Base-by-base conservation (phyloP, 2,888 invertebrate species). In the Andrena chrysosceles region DNA sequence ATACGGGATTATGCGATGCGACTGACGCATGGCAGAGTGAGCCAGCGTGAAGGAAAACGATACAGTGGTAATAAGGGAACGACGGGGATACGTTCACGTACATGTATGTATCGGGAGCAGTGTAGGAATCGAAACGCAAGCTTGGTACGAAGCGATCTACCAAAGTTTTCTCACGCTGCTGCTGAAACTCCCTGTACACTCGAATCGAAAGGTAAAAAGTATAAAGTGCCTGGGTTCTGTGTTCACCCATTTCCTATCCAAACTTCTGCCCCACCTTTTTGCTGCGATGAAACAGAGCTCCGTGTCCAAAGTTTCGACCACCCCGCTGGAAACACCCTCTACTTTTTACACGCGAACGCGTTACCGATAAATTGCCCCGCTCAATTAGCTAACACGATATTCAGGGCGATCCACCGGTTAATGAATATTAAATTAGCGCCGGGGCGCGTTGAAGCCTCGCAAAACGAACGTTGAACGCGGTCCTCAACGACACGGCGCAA, bases 371-470 rank as follows among this genome's bases (percentile, higher is more conserved):
- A 26, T 66, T 60, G 16, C 16, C n/a, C 16, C 49, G 16, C 48
- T 48, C 70, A 71, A 77, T 71, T 48, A 70, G 48, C 29, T 71
- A 62, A 71, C 66, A 48, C 62, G 70, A 20, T 23, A 42, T 67
- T 26, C 52, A 23, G n/a, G 13, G 59, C 49, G 69, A 67, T 29
- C 52, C 69, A 13, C 26, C 35, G 70, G 33, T 67, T 82, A 76
- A 81, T 71, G 82, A 75, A 81, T 81, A 82, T 81, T 62, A 71
- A 75, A 82, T 82, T 82, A 82, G 26, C 68, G 16, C 49, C 52
- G n/a, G 23, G 49, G 62, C 29, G 66, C 69, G 60, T 56, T 59
- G 66, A 56, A 52, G 72, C 72, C 4, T 63, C 26, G 68, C 26
- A 49, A 31, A 49, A 49, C 63, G 48, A 8, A 29, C 16, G 63